Base-by-base conservation (phyloP, 2,888 invertebrate species). In the Melieria picta region DNA sequence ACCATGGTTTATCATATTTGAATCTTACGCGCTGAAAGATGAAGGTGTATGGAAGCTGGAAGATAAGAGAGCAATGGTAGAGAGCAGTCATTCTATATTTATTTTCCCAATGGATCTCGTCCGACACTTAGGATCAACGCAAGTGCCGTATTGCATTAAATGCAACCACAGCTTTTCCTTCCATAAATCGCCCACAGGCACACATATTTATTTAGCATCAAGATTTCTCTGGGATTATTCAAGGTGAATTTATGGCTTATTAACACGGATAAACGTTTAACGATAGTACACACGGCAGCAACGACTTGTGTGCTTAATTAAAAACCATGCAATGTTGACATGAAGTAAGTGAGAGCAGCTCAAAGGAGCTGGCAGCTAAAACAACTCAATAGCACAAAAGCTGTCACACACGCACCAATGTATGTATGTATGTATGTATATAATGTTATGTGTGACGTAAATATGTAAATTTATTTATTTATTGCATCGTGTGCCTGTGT, bases 261-360 rank as follows among this genome's bases (percentile, higher is more conserved):
- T 81, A 83, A 83, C 80, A 79, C 52, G 82, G 83, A 79, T 82
- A 81, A 83, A 81, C 82, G 82, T 83, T 82, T 81, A 80, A 73
- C 77, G 81, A 78, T 81, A 78, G 30, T 79, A 46, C 55, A 43
- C 9, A 64, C 57, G 30, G 78, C 79, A 79, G 79, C 61, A 52
- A 45, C 48, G 55, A 80, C 81, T 81, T 80, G 79, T 80, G 80
- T 76, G 83, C 79, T 80, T 81, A 81, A 81, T 81, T 81, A 81
- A 82, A 81, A 79, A 30, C 30, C 30, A 30, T 30, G 30, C 30
- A 30, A 30, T 2, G 30, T 30, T 2, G 30, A 30, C 30, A 3
- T 30, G 30, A 30, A 30, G 30, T 3, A 30, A 30, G 30, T 30
- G 30, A 30, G 30, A 30, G 30, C 30, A 30, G 30, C 30, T 30